Conservation (phyloP, 2,888 invertebrate genomes). For the Apodemia mormo region DNA sequence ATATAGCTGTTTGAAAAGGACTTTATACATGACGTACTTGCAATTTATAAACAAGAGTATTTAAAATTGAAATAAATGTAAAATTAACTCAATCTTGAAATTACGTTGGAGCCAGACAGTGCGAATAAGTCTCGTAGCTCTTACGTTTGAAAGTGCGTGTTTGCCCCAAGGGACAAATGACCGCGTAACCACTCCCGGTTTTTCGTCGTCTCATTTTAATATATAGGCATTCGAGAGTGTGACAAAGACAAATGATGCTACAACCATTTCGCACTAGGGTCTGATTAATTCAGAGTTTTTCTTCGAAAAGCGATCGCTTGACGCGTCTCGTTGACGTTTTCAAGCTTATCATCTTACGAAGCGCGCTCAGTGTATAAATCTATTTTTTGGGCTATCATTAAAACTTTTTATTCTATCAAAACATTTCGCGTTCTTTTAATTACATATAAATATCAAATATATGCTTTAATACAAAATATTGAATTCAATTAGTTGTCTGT, state of each 20-base stretch:
- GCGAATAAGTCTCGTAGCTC: slow-evolving; percentile 47
- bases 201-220: slow-evolving; percentile 58
- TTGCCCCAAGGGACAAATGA: slow-evolving; percentile 67
- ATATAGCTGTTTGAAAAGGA: no score
- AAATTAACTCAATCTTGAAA: slow-evolving; percentile 12
- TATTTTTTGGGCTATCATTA: slow-evolving; percentile 21
- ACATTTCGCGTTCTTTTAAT: no score
- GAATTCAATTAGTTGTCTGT: no score
- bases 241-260: slow-evolving; percentile 65
- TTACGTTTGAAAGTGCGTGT: slow-evolving; percentile 58
- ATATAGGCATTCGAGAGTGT: slow-evolving; percentile 48
- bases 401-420: background rate
- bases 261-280: slow-evolving; percentile 64
- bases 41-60: background rate
- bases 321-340: slow-evolving; percentile 63
- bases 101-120: slow-evolving; percentile 40
- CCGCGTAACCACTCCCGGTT: slow-evolving; percentile 69
- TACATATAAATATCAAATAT: no score
- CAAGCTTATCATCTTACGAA: slow-evolving; percentile 50
- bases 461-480: no score
- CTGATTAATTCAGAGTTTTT: slow-evolving; percentile 78
- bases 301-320: slow-evolving; percentile 64
- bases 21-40: no score
- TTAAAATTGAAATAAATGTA: slow-evolving; percentile 4
- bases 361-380: slow-evolving; percentile 15